Percentiles rank a stretch among this genome's conserved stretches.
Evolutionary conservation across 2,113 vertebrate species (phyloP).

Genomic region (Carettochelys insculpta): DNA sequence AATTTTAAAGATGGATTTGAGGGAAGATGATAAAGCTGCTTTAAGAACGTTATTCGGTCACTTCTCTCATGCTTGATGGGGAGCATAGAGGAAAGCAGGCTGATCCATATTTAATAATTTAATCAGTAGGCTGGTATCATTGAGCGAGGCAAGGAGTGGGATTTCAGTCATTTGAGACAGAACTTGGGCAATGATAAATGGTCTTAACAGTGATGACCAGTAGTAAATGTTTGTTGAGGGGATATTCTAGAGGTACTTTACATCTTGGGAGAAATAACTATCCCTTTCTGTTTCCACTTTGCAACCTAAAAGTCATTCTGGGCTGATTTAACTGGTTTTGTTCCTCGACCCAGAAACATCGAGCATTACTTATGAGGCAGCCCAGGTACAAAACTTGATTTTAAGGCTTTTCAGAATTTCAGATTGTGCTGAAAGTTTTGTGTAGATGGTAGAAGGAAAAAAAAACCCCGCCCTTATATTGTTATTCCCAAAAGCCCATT

Average conservation of each 20-base stretch:
- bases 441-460: not conserved
- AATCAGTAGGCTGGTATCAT: not conserved
- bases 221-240: not conserved
- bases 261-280: not conserved
- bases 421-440: not conserved
- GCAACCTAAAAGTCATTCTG: not conserved
- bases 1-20: not conserved
- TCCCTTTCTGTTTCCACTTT: not conserved
- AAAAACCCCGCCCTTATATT: not conserved
- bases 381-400: not conserved
- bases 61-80: not conserved
- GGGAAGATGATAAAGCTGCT: not conserved
- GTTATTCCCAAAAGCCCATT: not conserved
- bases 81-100: not conserved
- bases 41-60: not conserved
- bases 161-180: not conserved
- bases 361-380: not conserved
- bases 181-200: not conserved
- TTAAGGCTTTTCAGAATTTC: not conserved
- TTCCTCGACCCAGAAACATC: not conserved
- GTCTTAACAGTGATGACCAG: not conserved
- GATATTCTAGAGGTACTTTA: not conserved
- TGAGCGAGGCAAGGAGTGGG: not conserved
- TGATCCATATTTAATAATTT: not conserved
- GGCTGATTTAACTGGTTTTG: not conserved